These are phyloP conservation scores for Rhorus exstirpatorius DNA, from an alignment of 2,888 invertebrate genomes.

Conservation along the genomic window DNA sequence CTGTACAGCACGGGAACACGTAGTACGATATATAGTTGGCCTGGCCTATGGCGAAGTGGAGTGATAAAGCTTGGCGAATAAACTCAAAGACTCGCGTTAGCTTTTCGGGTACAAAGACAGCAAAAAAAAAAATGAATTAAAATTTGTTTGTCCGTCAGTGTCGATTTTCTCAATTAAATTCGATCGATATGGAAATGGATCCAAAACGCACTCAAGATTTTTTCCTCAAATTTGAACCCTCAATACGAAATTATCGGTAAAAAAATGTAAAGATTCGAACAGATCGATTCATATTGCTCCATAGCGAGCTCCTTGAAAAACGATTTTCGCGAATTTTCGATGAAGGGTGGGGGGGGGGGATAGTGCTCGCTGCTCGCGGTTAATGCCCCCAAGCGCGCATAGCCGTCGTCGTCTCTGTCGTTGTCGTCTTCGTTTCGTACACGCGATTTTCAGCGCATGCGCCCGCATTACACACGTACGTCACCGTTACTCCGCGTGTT, in stretches of 20 bases:
- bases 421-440: conserved; percentile 49
- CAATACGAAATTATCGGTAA: too few relatives aligned
- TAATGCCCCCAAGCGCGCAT: conserved; percentile 83
- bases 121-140: neutral
- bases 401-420: conserved; percentile 47
- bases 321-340: conserved; percentile 79
- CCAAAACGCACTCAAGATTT: too few relatives aligned
- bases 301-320: conserved; percentile 65
- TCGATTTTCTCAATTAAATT: too few relatives aligned
- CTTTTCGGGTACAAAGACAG: neutral
- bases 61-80: conserved; percentile 24
- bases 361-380: conserved; percentile 76
- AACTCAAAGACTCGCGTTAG: neutral
- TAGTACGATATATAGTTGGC: conserved; percentile 21
- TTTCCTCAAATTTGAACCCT: too few relatives aligned
- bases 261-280: neutral
- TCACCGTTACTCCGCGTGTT: conserved; percentile 86
- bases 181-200: too few relatives aligned
- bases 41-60: conserved; percentile 17
- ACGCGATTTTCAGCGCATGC: conserved; percentile 68
- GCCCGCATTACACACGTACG: conserved; percentile 80
- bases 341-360: conserved; percentile 67
- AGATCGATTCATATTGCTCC: neutral
- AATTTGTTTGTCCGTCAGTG: neutral
- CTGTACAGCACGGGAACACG: conserved; percentile 3